Evolutionary conservation across 1,140 invertebrate genomes (phyloP).

Genomic region (Homarus americanus): DNA sequence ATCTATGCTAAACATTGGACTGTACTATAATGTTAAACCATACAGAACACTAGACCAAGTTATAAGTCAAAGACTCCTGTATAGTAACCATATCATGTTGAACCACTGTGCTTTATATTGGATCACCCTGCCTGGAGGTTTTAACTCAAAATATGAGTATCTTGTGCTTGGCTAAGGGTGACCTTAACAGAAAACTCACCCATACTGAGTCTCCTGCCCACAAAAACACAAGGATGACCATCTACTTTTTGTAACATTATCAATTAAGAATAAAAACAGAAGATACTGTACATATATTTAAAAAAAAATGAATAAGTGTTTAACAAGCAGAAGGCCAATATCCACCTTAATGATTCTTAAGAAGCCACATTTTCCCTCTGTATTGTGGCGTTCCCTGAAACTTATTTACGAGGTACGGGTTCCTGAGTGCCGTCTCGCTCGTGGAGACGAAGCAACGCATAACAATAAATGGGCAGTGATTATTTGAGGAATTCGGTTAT

Average conservation of each 20-base stretch:
- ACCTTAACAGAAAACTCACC: not conserved
- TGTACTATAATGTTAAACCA: no score
- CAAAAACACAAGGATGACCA: not conserved
- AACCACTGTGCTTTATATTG: no score
- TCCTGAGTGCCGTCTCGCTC: slow-evolving; percentile 53
- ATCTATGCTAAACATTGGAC: no score
- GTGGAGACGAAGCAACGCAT: slow-evolving; percentile 37
- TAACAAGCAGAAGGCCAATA: slow-evolving; percentile 3
- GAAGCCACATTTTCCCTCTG: not conserved
- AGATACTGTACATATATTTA: not conserved
- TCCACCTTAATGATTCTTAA: not conserved
- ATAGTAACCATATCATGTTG: no score
- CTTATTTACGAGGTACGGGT: slow-evolving; percentile 55
- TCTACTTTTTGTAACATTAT: not conserved
- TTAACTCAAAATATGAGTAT: no score
- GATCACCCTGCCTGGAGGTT: no score
- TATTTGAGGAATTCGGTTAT: slow-evolving; percentile 52
- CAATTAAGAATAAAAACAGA: no score
- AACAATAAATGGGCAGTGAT: slow-evolving; percentile 61
- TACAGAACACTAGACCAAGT: no score
- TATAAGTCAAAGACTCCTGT: no score
- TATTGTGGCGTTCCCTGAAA: slow-evolving; percentile 24
- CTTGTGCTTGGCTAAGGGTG: not conserved
- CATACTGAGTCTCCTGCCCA: not conserved
- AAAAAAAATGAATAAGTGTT: not conserved